phyloP scores from a whole-genome alignment of 2,888 invertebrate genomes.

The Pristionchus arcanus region DNA sequence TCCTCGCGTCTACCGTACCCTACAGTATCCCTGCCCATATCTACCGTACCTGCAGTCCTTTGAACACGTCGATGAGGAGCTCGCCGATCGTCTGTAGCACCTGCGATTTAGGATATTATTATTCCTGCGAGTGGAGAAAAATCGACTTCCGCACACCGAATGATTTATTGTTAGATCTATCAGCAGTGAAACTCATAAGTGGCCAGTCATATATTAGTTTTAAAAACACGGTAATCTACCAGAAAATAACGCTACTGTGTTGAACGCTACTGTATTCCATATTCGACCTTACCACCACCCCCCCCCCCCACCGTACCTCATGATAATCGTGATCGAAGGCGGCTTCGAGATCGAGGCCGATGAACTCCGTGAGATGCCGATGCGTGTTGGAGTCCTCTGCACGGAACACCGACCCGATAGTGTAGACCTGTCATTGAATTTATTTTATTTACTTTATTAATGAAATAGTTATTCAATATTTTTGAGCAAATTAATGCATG shows the following conservation, averaged over 20 bases:
- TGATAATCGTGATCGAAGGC: conserved; percentile 98
- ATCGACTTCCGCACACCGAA: too few species aligned
- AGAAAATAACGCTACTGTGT: too few species aligned
- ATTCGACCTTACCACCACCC: too few species aligned
- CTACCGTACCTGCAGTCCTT: conserved; percentile 80
- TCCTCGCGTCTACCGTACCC: too few species aligned
- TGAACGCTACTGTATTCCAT: too few species aligned
- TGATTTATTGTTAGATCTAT: too few species aligned
- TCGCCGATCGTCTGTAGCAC: conserved; percentile 85
- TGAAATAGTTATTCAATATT: not conserved
- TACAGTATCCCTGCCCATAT: not conserved
- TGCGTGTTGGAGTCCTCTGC: conserved; percentile 99
- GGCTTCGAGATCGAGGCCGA: conserved; percentile 99
- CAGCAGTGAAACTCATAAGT: too few species aligned
- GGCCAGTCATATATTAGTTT: too few species aligned
- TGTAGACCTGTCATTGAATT: conserved; percentile 80
- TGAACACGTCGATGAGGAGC: conserved; percentile 94
- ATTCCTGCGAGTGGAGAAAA: too few species aligned
- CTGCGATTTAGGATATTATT: too few species aligned
- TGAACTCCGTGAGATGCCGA: conserved; percentile 97
- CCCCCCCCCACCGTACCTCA: conserved; percentile 84
- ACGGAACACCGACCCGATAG: conserved; percentile 88
- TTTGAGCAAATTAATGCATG: too few species aligned
- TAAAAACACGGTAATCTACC: too few species aligned
- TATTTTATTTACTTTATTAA: conserved; percentile 85